phyloP scores from a whole-genome alignment of 2,113 vertebrate species.

The Pan paniscus region DNA sequence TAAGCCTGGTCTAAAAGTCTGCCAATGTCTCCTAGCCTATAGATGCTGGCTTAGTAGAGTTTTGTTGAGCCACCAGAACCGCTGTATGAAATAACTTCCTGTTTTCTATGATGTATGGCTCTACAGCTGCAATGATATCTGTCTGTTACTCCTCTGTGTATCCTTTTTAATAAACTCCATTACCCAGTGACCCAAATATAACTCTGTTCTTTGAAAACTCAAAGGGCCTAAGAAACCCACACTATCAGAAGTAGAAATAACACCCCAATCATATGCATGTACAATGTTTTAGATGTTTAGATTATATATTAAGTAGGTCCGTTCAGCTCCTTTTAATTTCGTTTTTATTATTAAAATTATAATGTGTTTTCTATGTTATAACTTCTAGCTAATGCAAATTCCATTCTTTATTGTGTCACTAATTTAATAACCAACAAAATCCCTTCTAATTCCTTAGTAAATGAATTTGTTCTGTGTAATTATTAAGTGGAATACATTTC shows the following conservation, averaged over 20 bases:
- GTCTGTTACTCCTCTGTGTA: background rate
- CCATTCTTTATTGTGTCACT: conserved; percentile 55
- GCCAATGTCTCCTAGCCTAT: background rate
- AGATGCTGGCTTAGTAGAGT: background rate
- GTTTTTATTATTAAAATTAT: conserved; percentile 70
- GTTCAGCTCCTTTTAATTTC: conserved; percentile 64
- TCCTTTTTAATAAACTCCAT: conserved; percentile 12
- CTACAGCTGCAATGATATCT: background rate
- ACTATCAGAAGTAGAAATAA: conserved; percentile 20
- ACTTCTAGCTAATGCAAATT: conserved; percentile 52
- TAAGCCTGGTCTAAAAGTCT: background rate
- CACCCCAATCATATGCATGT: background rate
- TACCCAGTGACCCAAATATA: background rate
- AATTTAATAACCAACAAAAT: conserved; percentile 72
- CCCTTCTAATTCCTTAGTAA: conserved; percentile 65
- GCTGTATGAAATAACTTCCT: conserved; percentile 37
- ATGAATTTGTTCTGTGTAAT: conserved; percentile 67
- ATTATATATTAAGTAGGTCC: conserved; percentile 55
- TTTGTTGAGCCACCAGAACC: background rate
- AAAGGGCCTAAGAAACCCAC: conserved; percentile 2
- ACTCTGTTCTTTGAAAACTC: conserved; percentile 36
- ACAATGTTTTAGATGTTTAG: background rate
- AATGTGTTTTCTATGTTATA: conserved; percentile 67
- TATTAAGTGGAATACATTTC: conserved; percentile 62
- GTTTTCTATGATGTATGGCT: background rate